These are phyloP conservation scores for Drosophila mettleri DNA, from an alignment of 2,888 invertebrate species.

Conservation along the genomic window DNA sequence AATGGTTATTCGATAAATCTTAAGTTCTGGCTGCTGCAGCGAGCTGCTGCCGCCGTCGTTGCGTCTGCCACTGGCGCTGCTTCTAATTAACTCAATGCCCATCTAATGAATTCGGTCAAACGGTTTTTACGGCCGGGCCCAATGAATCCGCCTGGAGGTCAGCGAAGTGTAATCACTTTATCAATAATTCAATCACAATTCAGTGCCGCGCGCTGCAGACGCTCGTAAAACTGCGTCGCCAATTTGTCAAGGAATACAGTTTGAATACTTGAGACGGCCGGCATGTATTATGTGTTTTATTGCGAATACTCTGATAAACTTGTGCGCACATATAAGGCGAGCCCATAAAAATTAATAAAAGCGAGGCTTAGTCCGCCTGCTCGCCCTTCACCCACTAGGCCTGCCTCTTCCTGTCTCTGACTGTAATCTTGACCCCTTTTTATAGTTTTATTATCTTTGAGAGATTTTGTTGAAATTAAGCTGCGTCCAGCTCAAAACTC, in stretches of 20 bases:
- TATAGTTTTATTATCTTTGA: conserved; percentile 72
- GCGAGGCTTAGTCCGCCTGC: conserved; percentile 9
- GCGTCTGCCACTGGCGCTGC: conserved; percentile 11
- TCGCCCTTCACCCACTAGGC: background rate
- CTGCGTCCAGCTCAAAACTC: conserved; percentile 36
- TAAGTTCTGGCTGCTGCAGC: background rate
- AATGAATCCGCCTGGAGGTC: conserved; percentile 41
- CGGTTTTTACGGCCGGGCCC: conserved; percentile 56
- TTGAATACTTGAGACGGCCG: conserved; percentile 34
- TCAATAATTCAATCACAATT: conserved; percentile 78
- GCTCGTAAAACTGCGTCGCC: conserved; percentile 72
- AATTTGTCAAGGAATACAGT: conserved; percentile 42
- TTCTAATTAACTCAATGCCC: conserved; percentile 53
- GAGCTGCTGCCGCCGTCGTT: background rate
- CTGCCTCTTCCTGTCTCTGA: background rate
- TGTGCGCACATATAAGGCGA: conserved; percentile 59
- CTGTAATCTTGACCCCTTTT: conserved; percentile 43
- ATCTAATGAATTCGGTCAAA: conserved; percentile 62
- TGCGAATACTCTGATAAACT: conserved; percentile 58
- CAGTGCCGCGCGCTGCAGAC: conserved; percentile 21
- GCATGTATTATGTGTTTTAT: conserved; percentile 69
- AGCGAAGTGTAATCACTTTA: conserved; percentile 71
- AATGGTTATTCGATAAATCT: conserved; percentile 72
- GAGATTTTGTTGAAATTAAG: conserved; percentile 39
- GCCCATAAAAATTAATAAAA: conserved; percentile 79